Conservation (phyloP, 2,113 vertebrate species). For the Dermatemys mawii region DNA sequence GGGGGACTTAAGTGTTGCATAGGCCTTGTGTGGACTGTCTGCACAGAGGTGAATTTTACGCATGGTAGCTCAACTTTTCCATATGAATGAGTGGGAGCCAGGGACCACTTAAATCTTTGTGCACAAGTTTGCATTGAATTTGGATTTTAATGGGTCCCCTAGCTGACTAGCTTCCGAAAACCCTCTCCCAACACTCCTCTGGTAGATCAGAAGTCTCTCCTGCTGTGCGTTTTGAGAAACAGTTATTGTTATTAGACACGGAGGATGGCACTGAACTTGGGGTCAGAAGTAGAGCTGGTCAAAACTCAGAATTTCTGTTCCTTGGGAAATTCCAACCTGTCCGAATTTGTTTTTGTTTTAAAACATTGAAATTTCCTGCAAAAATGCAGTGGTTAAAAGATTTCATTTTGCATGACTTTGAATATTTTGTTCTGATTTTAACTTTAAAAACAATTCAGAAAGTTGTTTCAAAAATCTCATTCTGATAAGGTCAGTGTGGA, state of each 20-base stretch:
- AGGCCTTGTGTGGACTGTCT: neutral
- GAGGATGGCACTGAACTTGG: neutral
- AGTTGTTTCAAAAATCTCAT: neutral
- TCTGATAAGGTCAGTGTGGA: neutral
- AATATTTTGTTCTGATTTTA: neutral
- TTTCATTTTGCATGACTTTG: accelerated
- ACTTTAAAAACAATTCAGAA: neutral
- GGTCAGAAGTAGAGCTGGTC: neutral
- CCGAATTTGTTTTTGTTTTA: neutral
- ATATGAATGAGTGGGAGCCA: neutral
- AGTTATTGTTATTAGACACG: accelerated
- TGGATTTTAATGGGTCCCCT: accelerated
- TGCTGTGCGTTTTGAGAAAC: neutral
- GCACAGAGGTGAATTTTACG: neutral
- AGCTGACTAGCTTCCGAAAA: neutral
- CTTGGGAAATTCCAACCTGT: neutral
- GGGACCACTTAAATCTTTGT: neutral
- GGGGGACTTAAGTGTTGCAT: neutral
- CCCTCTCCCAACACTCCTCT: neutral
- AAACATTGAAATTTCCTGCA: neutral
- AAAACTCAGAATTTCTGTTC: neutral
- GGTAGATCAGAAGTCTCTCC: neutral
- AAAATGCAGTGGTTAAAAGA: neutral
- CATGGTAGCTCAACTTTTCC: neutral
- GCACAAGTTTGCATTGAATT: neutral